Percentiles rank a stretch among this genome's conserved stretches.
These are phyloP conservation scores for Temnopleurus reevesii DNA, from an alignment of 53 echinoderm and acorn worm genomes.

Conservation along the genomic window DNA sequence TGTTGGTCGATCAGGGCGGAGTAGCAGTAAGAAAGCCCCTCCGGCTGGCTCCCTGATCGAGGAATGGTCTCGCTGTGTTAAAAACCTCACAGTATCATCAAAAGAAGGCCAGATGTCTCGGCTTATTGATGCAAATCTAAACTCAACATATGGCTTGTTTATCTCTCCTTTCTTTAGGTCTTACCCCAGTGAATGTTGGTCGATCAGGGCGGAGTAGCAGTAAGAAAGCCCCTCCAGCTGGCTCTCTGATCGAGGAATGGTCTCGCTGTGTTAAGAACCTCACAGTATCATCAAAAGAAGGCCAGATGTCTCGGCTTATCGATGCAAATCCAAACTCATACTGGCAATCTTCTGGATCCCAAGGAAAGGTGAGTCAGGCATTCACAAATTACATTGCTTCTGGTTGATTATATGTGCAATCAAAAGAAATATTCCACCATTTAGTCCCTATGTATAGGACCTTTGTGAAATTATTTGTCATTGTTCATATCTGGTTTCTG, in stretches of 20 bases:
- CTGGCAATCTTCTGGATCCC: slow-evolving; percentile 96
- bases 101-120: slow-evolving; percentile 84
- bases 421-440: too few species aligned
- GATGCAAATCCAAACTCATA: slow-evolving; percentile 84
- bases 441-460: too few species aligned
- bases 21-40: slow-evolving; percentile 62
- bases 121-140: slow-evolving; percentile 77
- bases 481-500: too few species aligned
- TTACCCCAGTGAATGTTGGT: slow-evolving; percentile 84
- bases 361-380: slow-evolving; percentile 79
- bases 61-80: slow-evolving; percentile 89
- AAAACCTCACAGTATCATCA: slow-evolving; percentile 77
- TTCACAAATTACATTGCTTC: neutral
- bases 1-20: slow-evolving; percentile 82
- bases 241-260: slow-evolving; percentile 94
- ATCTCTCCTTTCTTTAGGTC: slow-evolving; percentile 53
- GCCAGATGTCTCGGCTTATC: slow-evolving; percentile 79
- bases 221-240: slow-evolving; percentile 71
- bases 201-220: slow-evolving; percentile 78
- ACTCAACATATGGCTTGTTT: too few species aligned
- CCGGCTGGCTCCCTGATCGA: slow-evolving; percentile 81
- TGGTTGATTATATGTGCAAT: too few species aligned
- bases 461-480: too few species aligned
- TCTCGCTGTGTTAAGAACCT: slow-evolving; percentile 87
- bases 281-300: slow-evolving; percentile 88